Conservation (phyloP, 2,797 vertebrate genomes). For the Dermochelys coriacea region DNA sequence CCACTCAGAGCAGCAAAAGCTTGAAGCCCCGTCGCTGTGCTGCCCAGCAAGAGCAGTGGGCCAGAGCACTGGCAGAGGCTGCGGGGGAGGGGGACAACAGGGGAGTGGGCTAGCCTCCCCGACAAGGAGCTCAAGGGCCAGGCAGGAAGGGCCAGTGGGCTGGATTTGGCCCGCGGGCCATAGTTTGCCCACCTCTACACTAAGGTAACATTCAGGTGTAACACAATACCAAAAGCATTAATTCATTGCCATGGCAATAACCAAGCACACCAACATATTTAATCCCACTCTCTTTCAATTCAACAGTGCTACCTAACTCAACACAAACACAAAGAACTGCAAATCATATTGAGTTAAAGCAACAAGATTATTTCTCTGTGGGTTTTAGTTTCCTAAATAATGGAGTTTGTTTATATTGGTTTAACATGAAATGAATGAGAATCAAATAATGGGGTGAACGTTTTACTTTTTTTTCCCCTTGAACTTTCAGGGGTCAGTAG, state of each 20-base stretch:
- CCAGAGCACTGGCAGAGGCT: too few relatives aligned
- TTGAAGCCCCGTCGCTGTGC: too few relatives aligned
- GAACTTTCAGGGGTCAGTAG: neutral
- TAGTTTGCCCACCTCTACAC: too few relatives aligned
- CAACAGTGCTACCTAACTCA: neutral
- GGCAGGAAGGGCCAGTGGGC: too few relatives aligned
- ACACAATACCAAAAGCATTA: accelerated
- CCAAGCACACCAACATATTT: neutral
- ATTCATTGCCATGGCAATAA: neutral
- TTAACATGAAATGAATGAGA: neutral
- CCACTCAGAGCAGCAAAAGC: too few relatives aligned
- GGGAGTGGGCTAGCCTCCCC: too few relatives aligned
- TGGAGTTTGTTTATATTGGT: neutral
- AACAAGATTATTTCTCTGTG: neutral
- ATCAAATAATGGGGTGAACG: neutral
- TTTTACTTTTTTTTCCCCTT: accelerated
- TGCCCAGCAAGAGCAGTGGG: too few relatives aligned
- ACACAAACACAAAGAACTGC: neutral
- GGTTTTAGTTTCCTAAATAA: neutral
- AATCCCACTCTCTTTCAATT: neutral
- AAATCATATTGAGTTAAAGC: neutral
- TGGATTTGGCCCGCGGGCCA: too few relatives aligned
- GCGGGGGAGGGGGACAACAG: too few relatives aligned
- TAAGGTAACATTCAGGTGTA: neutral
- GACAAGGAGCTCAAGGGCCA: too few relatives aligned